A percentile compares a stretch with the other conserved stretches of the same genome.
Evolutionary conservation across 1,140 invertebrate species (phyloP).

Genomic region (Luehdorfia chinensis): DNA sequence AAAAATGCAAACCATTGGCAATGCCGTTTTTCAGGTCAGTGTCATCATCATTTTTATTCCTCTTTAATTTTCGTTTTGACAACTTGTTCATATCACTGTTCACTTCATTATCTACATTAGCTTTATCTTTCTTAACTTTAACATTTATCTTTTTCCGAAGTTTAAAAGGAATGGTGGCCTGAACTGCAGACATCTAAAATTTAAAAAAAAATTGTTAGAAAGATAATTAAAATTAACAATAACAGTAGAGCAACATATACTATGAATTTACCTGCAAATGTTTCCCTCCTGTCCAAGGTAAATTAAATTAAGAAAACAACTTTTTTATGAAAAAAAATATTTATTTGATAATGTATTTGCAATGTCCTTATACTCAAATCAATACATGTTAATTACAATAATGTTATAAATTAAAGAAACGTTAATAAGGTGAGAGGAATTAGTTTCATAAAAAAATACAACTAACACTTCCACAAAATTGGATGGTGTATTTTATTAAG

Average conservation of each 20-base stretch:
- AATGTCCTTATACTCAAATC: slow-evolving; percentile 3
- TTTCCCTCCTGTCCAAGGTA: background rate
- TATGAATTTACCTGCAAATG: slow-evolving; percentile 8
- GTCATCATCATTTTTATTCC: slow-evolving; percentile 3
- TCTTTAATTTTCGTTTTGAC: slow-evolving; percentile 5
- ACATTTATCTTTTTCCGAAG: slow-evolving; percentile 53
- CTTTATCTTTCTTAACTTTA: slow-evolving; percentile 31
- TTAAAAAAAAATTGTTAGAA: too few relatives aligned
- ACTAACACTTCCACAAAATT: too few relatives aligned
- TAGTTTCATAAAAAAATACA: too few relatives aligned
- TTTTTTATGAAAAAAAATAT: background rate
- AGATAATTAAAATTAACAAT: too few relatives aligned
- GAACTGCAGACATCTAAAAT: slow-evolving; percentile 62
- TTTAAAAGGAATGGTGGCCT: slow-evolving; percentile 62
- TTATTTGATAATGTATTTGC: slow-evolving; percentile 10
- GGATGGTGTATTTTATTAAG: too few relatives aligned
- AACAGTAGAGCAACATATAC: too few relatives aligned
- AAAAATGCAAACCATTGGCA: slow-evolving; percentile 14
- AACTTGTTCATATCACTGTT: background rate
- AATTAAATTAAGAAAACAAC: slow-evolving; percentile 1
- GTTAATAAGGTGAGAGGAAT: too few relatives aligned
- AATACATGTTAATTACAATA: slow-evolving; percentile 10
- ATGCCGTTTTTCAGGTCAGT: slow-evolving; percentile 11
- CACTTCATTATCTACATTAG: slow-evolving; percentile 47
- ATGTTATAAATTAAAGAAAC: slow-evolving; percentile 6